A percentile compares a stretch with the other conserved stretches of the same genome.
Evolutionary conservation across 53 echinoderm and acorn worm species (phyloP).

Genomic region (Hippasteria phrygiana): DNA sequence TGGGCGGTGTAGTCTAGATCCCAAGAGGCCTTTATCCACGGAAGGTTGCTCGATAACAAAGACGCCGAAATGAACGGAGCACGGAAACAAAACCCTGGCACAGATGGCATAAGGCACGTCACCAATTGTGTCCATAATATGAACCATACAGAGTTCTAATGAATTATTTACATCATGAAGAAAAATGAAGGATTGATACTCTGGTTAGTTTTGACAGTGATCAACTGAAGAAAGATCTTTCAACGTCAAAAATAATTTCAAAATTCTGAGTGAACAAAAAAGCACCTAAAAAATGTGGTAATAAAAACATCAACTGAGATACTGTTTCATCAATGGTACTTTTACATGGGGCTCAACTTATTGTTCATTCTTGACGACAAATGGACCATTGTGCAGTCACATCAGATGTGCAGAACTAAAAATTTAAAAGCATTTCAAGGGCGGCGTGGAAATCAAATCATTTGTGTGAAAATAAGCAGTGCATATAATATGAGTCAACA

Average conservation of each 20-base stretch:
- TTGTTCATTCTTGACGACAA: too few relatives aligned
- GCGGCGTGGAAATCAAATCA: neutral
- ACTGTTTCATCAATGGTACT: neutral
- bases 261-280: neutral
- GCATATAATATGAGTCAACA: conserved; percentile 47
- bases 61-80: neutral
- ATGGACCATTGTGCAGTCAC: too few relatives aligned
- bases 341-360: too few relatives aligned
- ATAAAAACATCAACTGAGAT: too few relatives aligned
- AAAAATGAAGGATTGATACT: conserved; percentile 18
- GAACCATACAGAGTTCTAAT: neutral
- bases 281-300: neutral
- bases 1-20: neutral
- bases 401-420: too few relatives aligned
- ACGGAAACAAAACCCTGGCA: conserved; percentile 21
- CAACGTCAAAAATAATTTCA: neutral
- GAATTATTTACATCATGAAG: conserved; percentile 28
- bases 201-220: conserved; percentile 29
- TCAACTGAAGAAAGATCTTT: neutral
- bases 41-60: conserved; percentile 30
- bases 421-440: too few relatives aligned
- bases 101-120: conserved; percentile 25
- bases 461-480: neutral
- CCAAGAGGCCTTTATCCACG: conserved; percentile 3
- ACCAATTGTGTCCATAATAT: neutral